These are phyloP conservation scores for Pseudocheirus occidentalis DNA, from an alignment of 2,797 vertebrate species.

Conservation along the genomic window DNA sequence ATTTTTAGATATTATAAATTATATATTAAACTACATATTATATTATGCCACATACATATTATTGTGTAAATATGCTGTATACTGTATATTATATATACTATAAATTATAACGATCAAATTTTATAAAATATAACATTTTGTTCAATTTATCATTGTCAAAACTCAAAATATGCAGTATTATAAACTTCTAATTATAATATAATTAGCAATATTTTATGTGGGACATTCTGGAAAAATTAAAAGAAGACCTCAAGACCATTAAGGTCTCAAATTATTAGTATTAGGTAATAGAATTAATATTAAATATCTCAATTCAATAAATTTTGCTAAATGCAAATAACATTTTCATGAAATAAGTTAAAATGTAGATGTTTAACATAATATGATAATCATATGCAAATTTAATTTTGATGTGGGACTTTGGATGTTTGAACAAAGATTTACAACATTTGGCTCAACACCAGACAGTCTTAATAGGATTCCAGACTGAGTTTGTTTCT, in stretches of 20 bases:
- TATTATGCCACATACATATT: too few relatives aligned
- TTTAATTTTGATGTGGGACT: background rate
- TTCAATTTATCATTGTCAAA: background rate
- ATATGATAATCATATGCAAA: background rate
- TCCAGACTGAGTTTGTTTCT: background rate
- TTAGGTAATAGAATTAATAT: background rate
- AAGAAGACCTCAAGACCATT: background rate
- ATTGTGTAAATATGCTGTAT: too few relatives aligned
- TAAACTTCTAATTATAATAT: background rate
- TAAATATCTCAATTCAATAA: background rate
- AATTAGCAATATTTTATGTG: background rate
- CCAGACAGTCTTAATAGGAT: background rate
- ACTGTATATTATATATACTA: too few relatives aligned
- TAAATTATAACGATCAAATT: background rate
- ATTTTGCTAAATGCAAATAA: background rate
- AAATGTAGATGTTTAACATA: background rate
- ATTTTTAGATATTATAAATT: background rate
- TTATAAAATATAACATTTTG: background rate
- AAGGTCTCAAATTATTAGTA: background rate
- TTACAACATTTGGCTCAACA: background rate
- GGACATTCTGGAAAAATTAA: background rate
- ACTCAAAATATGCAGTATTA: background rate
- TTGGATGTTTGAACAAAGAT: background rate
- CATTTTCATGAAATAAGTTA: background rate
- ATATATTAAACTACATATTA: too few relatives aligned